Percentiles rank a stretch among this genome's conserved stretches.
These are phyloP conservation scores for Caenorhabditis remanei DNA, from an alignment of 1,140 invertebrate species.

Conservation along the genomic window DNA sequence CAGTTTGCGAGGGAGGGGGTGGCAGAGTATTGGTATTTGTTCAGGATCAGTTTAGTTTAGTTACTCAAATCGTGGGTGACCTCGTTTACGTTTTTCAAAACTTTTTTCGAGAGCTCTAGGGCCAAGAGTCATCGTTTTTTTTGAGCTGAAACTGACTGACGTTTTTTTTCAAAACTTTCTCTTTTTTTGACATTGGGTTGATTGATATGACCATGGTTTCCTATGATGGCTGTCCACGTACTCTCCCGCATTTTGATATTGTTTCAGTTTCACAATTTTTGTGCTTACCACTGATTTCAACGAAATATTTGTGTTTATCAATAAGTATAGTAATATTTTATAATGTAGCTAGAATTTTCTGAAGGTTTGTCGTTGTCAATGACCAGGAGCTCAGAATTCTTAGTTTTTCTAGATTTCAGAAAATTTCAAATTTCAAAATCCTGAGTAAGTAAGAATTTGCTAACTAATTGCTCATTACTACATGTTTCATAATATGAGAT, in stretches of 20 bases:
- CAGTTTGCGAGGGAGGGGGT: conserved; percentile 38
- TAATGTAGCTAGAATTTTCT: no score
- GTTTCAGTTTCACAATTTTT: conserved; percentile 26
- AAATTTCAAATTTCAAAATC: no score
- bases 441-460: no score
- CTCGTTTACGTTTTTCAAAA: conserved; percentile 26
- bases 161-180: neutral
- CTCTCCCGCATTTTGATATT: conserved; percentile 17
- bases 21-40: conserved; percentile 46
- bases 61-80: conserved; percentile 54
- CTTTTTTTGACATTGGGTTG: neutral
- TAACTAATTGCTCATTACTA: no score
- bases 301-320: conserved; percentile 14
- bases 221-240: conserved; percentile 12
- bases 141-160: conserved; percentile 13
- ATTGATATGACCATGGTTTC: conserved; percentile 10
- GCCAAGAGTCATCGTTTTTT: conserved; percentile 26
- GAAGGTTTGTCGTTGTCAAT: no score
- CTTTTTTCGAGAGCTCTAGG: conserved; percentile 4
- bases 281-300: conserved; percentile 8
- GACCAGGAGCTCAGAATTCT: no score
- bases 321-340: neutral
- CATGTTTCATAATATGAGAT: no score
- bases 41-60: conserved; percentile 50
- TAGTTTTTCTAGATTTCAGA: no score